A percentile compares a stretch with the other conserved stretches of the same genome.
These are phyloP conservation scores for Aphelenchoides bicaudatus DNA, from an alignment of 2,888 invertebrate species.

Conservation along the genomic window DNA sequence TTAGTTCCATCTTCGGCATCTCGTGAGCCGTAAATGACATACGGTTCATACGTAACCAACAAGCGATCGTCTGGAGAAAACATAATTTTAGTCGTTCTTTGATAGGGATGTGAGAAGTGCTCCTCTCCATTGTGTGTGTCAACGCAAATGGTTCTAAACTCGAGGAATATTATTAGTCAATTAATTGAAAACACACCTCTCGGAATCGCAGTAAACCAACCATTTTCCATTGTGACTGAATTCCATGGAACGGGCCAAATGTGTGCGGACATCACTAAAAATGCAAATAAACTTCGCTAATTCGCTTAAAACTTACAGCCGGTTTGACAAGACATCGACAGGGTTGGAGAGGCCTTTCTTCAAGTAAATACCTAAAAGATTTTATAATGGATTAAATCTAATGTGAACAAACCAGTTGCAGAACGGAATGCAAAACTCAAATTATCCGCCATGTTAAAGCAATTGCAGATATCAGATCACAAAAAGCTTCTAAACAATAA, in stretches of 20 bases:
- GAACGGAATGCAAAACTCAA: constrained; percentile 3
- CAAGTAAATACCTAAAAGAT: not conserved
- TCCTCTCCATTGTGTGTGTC: constrained; percentile 46
- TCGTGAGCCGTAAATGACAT: constrained; percentile 47
- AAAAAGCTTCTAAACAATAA: too few species aligned
- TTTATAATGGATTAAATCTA: too few species aligned
- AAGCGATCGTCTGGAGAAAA: constrained; percentile 56
- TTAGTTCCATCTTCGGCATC: constrained; percentile 32
- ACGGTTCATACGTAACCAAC: constrained; percentile 55
- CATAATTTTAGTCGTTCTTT: constrained; percentile 44
- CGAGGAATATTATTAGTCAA: not conserved
- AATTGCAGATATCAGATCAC: too few species aligned
- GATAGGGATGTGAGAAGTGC: constrained; percentile 40
- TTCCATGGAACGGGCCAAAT: constrained; percentile 48
- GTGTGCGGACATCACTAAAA: constrained; percentile 42
- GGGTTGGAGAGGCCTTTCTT: not conserved
- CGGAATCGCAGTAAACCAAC: constrained; percentile 53
- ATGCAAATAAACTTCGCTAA: not conserved
- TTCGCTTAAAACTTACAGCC: constrained; percentile 2
- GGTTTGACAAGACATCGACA: not conserved
- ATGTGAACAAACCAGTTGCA: too few species aligned
- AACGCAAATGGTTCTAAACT: constrained; percentile 46
- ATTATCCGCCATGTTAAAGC: constrained; percentile 3
- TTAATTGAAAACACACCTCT: constrained; percentile 36
- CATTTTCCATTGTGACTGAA: constrained; percentile 53